phyloP scores from a whole-genome alignment of 2,797 vertebrate genomes.

The Chelonia mydas region DNA sequence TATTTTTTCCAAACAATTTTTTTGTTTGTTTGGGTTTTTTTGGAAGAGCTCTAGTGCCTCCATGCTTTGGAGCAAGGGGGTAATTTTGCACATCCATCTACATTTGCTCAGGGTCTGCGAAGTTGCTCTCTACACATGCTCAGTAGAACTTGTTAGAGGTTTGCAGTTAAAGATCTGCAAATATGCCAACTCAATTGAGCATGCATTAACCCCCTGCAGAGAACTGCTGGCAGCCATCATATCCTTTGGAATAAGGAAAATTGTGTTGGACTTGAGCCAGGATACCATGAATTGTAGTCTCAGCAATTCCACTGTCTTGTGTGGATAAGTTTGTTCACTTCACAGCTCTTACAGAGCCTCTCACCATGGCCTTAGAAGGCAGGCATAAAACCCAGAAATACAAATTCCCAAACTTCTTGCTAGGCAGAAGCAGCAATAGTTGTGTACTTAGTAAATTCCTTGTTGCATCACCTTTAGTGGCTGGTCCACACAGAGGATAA shows the following conservation, averaged over 20 bases:
- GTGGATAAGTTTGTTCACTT: background rate
- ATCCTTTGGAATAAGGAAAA: background rate
- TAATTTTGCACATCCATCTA: background rate
- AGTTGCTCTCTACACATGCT: background rate
- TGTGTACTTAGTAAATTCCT: background rate
- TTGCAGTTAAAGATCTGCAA: background rate
- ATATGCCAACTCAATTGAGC: background rate
- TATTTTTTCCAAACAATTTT: background rate
- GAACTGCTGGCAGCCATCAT: background rate
- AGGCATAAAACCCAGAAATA: background rate
- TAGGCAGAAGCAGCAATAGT: background rate
- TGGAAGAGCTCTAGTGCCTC: background rate
- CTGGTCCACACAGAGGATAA: background rate
- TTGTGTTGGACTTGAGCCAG: background rate
- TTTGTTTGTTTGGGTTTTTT: background rate
- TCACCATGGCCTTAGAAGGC: background rate
- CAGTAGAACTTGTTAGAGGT: background rate
- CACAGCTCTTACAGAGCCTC: background rate
- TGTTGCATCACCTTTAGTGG: too few species aligned
- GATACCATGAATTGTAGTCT: background rate
- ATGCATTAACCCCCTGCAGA: background rate
- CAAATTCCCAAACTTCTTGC: background rate
- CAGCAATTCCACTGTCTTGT: background rate
- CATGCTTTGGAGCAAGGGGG: background rate
- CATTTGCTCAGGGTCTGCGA: background rate